Conservation (phyloP, 2,113 vertebrate genomes). For the Ictidomys tridecemlineatus region DNA sequence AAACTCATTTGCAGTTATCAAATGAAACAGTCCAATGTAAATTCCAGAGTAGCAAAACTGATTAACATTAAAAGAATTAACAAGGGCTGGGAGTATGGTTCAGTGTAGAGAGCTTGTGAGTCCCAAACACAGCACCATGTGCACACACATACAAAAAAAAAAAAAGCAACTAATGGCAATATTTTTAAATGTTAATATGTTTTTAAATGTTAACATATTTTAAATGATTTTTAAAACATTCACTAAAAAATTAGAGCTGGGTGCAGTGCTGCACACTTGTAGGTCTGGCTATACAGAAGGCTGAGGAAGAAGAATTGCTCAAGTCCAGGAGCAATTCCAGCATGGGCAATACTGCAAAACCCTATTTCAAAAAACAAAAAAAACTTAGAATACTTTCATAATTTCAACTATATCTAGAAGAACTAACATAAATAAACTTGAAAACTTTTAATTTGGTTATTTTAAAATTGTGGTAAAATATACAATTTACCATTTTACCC, state of each 20-base stretch:
- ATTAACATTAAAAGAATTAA: slow-evolving; percentile 23
- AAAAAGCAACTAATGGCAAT: neutral
- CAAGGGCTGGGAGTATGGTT: neutral
- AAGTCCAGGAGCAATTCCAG: neutral
- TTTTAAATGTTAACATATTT: neutral
- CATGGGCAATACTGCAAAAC: neutral
- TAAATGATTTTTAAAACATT: neutral
- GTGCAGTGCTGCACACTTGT: neutral
- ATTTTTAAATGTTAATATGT: neutral
- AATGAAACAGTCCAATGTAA: neutral
- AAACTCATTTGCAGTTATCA: slow-evolving; percentile 34
- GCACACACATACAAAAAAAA: neutral
- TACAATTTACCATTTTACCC: neutral
- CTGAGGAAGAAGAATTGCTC: neutral
- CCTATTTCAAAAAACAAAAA: neutral
- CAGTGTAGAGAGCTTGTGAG: neutral
- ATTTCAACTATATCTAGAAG: slow-evolving; percentile 29
- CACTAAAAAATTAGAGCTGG: neutral
- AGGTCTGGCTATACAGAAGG: neutral
- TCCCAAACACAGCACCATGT: neutral
- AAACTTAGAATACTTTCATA: neutral
- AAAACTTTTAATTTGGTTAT: slow-evolving; percentile 1
- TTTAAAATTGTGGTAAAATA: neutral
- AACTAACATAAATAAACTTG: neutral
- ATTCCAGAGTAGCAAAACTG: too few species aligned